These are phyloP conservation scores for Lophura swinhoii DNA, from an alignment of 2,797 vertebrate species.

Conservation along the genomic window DNA sequence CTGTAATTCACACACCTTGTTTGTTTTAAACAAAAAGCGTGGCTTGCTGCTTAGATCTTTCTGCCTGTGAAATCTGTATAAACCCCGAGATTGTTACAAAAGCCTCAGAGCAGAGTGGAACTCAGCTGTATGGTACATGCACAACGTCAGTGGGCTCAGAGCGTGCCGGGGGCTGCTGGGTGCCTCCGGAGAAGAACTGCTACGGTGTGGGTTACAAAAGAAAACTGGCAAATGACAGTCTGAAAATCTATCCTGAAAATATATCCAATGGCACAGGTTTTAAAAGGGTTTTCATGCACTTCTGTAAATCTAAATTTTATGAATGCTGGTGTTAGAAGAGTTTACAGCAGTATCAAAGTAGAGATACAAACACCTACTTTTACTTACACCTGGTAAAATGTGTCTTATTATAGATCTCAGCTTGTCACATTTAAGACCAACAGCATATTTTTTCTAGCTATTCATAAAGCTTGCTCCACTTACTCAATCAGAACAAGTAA, in stretches of 20 bases:
- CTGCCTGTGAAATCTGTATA: fast-evolving
- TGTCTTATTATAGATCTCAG: neutral
- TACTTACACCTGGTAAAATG: neutral
- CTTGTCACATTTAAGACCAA: neutral
- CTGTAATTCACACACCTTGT: neutral
- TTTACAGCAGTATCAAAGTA: neutral
- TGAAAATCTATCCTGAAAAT: neutral
- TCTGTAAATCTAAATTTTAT: neutral
- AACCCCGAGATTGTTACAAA: neutral
- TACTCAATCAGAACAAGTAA: neutral
- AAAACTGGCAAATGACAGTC: neutral
- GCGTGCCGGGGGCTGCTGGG: fast-evolving
- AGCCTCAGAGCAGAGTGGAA: fast-evolving
- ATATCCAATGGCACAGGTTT: neutral
- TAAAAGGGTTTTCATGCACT: neutral
- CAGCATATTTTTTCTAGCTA: neutral
- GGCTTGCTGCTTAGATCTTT: neutral
- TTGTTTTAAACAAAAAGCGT: neutral
- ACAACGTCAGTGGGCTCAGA: fast-evolving
- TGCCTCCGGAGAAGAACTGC: fast-evolving
- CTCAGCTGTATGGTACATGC: fast-evolving
- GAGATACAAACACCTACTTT: neutral
- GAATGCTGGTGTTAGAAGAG: neutral
- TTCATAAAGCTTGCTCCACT: neutral
- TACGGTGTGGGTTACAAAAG: fast-evolving